Evolutionary conservation across 2,797 vertebrate species (phyloP).

Genomic region (Leptatherina wallacei): DNA sequence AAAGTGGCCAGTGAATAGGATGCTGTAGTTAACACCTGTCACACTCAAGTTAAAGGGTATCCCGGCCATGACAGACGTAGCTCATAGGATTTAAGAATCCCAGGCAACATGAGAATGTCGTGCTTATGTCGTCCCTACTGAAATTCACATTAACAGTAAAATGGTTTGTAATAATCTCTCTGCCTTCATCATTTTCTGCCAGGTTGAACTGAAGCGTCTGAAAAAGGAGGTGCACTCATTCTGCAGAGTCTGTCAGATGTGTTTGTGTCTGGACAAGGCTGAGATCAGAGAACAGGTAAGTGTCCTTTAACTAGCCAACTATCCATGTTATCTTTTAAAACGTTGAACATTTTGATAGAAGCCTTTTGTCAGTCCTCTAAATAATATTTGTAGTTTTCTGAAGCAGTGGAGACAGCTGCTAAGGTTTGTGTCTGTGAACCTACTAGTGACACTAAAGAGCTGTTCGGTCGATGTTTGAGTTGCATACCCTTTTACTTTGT

Average conservation of each 20-base stretch:
- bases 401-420: too few species aligned
- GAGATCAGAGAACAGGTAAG: slow-evolving; percentile 83
- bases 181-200: slow-evolving; percentile 6
- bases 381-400: too few species aligned
- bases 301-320: not conserved
- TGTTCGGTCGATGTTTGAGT: too few species aligned
- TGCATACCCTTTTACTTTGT: too few species aligned
- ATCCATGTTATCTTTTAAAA: not conserved
- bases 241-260: slow-evolving; percentile 84
- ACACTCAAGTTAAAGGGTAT: not conserved
- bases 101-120: not conserved
- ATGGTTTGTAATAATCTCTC: not conserved
- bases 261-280: slow-evolving; percentile 77
- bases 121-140: not conserved
- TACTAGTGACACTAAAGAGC: not conserved
- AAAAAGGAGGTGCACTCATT: slow-evolving; percentile 78
- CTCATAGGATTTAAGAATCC: not conserved
- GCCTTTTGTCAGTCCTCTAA: too few species aligned
- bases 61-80: not conserved
- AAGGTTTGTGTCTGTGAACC: too few species aligned
- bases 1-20: too few species aligned
- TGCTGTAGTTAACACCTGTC: not conserved
- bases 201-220: slow-evolving; percentile 80
- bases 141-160: not conserved
- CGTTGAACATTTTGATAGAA: not conserved